Base-by-base conservation (phyloP, 1,140 invertebrate species). In the Pararge aegeria region DNA sequence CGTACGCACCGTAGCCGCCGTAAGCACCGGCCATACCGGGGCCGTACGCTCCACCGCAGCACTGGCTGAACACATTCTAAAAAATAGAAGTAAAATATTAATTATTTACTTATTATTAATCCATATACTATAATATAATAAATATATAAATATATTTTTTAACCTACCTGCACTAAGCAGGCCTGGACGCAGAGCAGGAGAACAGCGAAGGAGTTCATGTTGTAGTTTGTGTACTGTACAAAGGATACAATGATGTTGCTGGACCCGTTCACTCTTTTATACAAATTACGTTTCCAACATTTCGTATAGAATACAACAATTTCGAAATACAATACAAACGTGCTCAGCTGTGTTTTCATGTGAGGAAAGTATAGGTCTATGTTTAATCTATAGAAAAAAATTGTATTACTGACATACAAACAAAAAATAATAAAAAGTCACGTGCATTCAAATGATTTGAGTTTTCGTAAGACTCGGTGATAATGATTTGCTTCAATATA, bases 121-220 rank as follows among this genome's bases (percentile, higher is more conserved):
- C n/a, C n/a, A n/a, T n/a, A n/a, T n/a, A n/a, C n/a, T n/a, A n/a
- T n/a, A n/a, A n/a, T n/a, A n/a, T n/a, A n/a, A n/a, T n/a, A n/a
- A n/a, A n/a, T n/a, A n/a, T n/a, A n/a, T n/a, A n/a, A n/a, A n/a
- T n/a, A n/a, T n/a, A n/a, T n/a, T n/a, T n/a, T n/a, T n/a, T n/a
- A n/a, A n/a, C n/a, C n/a, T 69, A 78, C 77, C 68, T 79, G 70
- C 9, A 68, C 40, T 19, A 75, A 54, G 19, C 75, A 64, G 29
- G 65, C 64, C 15, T 70, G 66, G 53, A 67, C 65, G 46, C 66
- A 73, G 16, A 75, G 30, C n/a, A 42, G 16, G 5, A 42, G 38
- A 18, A 49, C 16, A 27, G 27, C 38, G 38, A 42, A 42, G 15
- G 53, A 10, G 16, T 21, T 18, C 53, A 55, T 55, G 40, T 46